Percentiles rank a stretch among this genome's conserved stretches.
These are phyloP conservation scores for Phenganax stokvisi DNA, from an alignment of 92 coral and sea anemone species.

Conservation along the genomic window DNA sequence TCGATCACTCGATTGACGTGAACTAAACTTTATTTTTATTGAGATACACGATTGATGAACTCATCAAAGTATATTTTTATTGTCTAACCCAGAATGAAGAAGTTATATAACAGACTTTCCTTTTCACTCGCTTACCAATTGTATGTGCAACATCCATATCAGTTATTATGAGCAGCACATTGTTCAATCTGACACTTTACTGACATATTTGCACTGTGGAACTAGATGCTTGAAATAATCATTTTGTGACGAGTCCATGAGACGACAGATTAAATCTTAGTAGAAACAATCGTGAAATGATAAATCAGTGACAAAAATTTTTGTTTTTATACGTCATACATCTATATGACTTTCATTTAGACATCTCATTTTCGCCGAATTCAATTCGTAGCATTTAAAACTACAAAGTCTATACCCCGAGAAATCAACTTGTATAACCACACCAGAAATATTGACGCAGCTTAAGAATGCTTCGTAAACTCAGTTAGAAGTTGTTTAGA, in stretches of 20 bases:
- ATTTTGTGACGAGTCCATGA: not conserved
- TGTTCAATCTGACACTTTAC: conserved; percentile 6
- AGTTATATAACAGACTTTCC: not conserved
- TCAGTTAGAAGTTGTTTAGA: too few relatives aligned
- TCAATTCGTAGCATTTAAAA: too few relatives aligned
- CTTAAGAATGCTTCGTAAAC: too few relatives aligned
- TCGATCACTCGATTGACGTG: conserved; percentile 16
- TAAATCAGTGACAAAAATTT: conserved; percentile 7
- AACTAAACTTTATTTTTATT: not conserved
- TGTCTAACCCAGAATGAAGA: not conserved
- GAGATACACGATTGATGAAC: conserved; percentile 9
- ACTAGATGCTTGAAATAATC: conserved; percentile 10
- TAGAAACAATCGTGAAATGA: conserved; percentile 12
- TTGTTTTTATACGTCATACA: not conserved
- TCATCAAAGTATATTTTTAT: not conserved
- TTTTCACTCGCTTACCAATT: not conserved
- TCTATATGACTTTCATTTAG: not conserved
- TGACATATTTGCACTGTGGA: conserved; percentile 5
- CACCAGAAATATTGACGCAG: too few relatives aligned
- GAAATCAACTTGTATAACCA: too few relatives aligned
- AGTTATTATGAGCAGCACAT: not conserved
- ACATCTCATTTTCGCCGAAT: too few relatives aligned
- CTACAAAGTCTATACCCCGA: too few relatives aligned
- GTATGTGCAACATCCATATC: not conserved
- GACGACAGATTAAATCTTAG: conserved; percentile 10